Evolutionary conservation across 1,140 invertebrate genomes (phyloP), one percentile per base, ranked within the genome.

Genomic region (Diabrotica undecimpunctata): DNA sequence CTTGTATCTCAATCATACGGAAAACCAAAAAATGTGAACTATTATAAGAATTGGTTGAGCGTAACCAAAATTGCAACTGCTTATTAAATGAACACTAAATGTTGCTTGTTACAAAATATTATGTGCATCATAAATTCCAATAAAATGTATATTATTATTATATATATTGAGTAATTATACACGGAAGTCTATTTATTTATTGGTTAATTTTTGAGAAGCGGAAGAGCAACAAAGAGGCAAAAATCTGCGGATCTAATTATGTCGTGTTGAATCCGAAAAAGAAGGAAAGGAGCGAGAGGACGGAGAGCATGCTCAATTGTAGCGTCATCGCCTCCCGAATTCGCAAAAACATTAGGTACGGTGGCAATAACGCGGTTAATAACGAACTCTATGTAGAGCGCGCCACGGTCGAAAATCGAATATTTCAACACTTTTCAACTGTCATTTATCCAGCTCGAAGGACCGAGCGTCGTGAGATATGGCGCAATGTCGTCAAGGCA

Each of bases 401-500:
- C 41, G n/a, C 41, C 3, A 46, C n/a, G 5, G 41, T 46, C 41
- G 41, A 46, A 46, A 5, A 46, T 46, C 41, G 41, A 46, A 46
- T 46, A 46, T 46, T 6, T 46, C 41, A 46, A 46, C 41, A 46
- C 41, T 46, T 46, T 46, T 46, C 41, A 46, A 46, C 41, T 46
- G 41, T 46, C 41, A 46, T 46, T 46, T 10, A 46, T 46, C 25
- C 41, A 0, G 41, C 41, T 5, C n/a, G 41, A 46, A 46, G n/a
- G 41, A 46, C 41, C 41, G 41, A 46, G 41, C 41, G 41, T 46
- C 41, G 41, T 46, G 41, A 46, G 41, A 46, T 46, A 46, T 46
- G 41, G 41, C 41, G 67, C 67, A 63, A 73, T 70, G 72, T 73
- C 65, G 66, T 64, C 72, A 72, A 70, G 72, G 72, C 72, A 73